A percentile compares a stretch with the other conserved stretches of the same genome.
These are phyloP conservation scores for Leucosticte australis DNA, from an alignment of 2,113 vertebrate species.

Conservation along the genomic window DNA sequence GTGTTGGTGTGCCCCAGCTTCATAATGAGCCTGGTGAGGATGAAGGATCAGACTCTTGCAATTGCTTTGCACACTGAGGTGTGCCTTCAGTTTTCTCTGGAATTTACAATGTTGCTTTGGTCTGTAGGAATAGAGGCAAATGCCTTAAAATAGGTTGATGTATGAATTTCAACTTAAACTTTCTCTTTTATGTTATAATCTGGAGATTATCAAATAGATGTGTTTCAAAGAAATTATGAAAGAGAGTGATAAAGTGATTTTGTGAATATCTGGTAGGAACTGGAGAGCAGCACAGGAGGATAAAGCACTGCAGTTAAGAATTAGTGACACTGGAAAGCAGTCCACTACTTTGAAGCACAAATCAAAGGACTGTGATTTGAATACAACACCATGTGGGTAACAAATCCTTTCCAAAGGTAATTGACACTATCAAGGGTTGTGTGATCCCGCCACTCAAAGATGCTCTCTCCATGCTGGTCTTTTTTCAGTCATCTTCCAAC, in stretches of 20 bases:
- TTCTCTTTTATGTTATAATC: no score
- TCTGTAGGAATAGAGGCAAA: neutral
- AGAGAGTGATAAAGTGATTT: neutral
- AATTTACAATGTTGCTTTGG: neutral
- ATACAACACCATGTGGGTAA: fast-evolving
- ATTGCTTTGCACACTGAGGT: neutral
- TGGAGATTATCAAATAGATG: neutral
- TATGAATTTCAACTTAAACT: neutral
- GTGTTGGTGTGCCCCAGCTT: neutral
- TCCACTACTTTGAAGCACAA: neutral
- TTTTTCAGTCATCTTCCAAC: neutral
- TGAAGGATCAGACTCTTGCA: neutral
- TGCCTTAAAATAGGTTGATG: neutral
- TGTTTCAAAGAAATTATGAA: neutral
- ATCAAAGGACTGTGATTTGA: neutral
- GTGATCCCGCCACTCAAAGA: neutral
- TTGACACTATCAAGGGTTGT: neutral
- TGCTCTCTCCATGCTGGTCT: neutral
- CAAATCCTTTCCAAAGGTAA: neutral
- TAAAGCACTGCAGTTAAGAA: neutral
- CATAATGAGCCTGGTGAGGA: neutral
- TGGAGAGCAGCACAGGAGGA: neutral
- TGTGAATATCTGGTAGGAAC: neutral
- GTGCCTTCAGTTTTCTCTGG: neutral
- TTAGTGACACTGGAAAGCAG: neutral